Evolutionary conservation across 2,888 invertebrate genomes (phyloP).

Genomic region (Drosophila nigritarsus): DNA sequence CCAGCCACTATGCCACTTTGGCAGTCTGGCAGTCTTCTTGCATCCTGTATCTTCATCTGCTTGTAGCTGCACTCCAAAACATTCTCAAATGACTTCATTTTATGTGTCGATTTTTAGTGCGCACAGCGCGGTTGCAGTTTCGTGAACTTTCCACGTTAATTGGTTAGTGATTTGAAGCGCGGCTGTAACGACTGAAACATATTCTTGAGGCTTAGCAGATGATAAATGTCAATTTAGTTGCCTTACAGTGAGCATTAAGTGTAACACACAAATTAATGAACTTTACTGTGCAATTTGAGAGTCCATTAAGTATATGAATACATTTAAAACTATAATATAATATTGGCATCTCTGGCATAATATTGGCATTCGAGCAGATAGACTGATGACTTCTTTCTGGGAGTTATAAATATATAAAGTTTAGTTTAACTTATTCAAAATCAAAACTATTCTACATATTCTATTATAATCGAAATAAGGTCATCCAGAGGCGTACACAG

Average conservation of each 20-base stretch:
- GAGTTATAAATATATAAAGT: not conserved
- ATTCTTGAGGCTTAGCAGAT: slow-evolving; percentile 24
- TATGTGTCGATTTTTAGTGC: slow-evolving; percentile 77
- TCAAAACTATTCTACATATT: not conserved
- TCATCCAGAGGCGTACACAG: not conserved
- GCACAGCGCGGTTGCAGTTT: slow-evolving; percentile 71
- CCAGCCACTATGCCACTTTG: slow-evolving; percentile 19
- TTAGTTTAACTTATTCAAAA: not conserved
- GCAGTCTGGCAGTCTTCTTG: slow-evolving; percentile 10
- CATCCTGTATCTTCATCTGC: slow-evolving; percentile 46
- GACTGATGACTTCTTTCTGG: not conserved
- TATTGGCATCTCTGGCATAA: not conserved
- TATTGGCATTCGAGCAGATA: not conserved
- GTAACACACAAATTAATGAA: slow-evolving; percentile 6
- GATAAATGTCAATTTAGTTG: slow-evolving; percentile 38
- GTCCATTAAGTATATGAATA: not conserved
- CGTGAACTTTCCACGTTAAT: slow-evolving; percentile 76
- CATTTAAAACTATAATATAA: not conserved
- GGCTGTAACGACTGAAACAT: slow-evolving; percentile 52
- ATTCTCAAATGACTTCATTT: slow-evolving; percentile 78
- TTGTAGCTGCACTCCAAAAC: slow-evolving; percentile 52
- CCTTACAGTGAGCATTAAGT: slow-evolving; percentile 17
- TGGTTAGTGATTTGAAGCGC: slow-evolving; percentile 70
- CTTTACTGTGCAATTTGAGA: not conserved
- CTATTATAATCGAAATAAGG: not conserved